Conservation (phyloP, 2,113 vertebrate species). For the Polyodon spathula region DNA sequence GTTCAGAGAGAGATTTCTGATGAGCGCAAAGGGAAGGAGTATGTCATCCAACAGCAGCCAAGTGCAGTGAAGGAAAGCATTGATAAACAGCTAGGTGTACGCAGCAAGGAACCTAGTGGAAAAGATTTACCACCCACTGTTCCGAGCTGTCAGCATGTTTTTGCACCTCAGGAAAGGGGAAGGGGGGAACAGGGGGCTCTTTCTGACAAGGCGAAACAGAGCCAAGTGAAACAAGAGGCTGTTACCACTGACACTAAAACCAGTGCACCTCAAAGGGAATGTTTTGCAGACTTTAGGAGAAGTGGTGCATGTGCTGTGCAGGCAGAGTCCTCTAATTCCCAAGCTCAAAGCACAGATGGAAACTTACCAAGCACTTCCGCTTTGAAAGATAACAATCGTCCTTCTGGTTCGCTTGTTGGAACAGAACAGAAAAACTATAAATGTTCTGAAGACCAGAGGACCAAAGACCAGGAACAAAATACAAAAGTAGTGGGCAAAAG, state of each 20-base stretch:
- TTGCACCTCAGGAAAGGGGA: neutral
- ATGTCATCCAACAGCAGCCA: slow-evolving; percentile 4
- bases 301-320: slow-evolving; percentile 14
- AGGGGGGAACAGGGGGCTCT: neutral
- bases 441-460: slow-evolving; percentile 4
- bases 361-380: slow-evolving; percentile 3
- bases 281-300: slow-evolving; percentile 9
- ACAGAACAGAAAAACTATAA: slow-evolving; percentile 13
- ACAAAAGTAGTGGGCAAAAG: slow-evolving; percentile 24
- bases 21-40: neutral
- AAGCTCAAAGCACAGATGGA: slow-evolving; percentile 12
- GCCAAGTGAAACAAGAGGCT: slow-evolving; percentile 29
- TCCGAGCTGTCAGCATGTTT: slow-evolving; percentile 5
- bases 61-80: slow-evolving; percentile 19
- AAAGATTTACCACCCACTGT: slow-evolving; percentile 9
- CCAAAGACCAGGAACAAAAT: slow-evolving; percentile 7
- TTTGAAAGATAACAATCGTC: slow-evolving; percentile 5
- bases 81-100: slow-evolving; percentile 13
- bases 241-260: slow-evolving; percentile 21
- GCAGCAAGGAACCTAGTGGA: slow-evolving; percentile 16
- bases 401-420: slow-evolving; percentile 6
- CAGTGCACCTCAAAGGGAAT: slow-evolving; percentile 7
- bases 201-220: slow-evolving; percentile 3
- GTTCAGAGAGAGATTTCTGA: slow-evolving; percentile 3
- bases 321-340: slow-evolving; percentile 6